Conservation (phyloP, 2,888 invertebrate species). For the Branchellion lobata region DNA sequence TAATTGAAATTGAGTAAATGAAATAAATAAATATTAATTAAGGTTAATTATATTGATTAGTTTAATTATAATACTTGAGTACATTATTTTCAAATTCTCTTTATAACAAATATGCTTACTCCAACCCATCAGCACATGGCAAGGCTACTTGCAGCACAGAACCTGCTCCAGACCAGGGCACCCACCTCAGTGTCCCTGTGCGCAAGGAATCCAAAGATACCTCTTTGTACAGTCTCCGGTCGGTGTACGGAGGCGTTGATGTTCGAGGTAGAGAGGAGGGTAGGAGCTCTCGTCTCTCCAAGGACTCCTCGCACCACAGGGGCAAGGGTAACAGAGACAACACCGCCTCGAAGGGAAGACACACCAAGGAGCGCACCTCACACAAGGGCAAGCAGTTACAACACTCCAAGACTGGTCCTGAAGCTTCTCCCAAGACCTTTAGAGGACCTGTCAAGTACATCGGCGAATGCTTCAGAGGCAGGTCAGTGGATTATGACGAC, state of each 20-base stretch:
- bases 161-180: too few species aligned
- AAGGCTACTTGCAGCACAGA: too few species aligned
- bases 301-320: neutral
- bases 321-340: neutral
- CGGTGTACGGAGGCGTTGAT: neutral
- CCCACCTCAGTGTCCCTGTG: neutral
- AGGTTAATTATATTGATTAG: too few species aligned
- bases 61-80: too few species aligned
- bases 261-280: neutral
- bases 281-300: neutral
- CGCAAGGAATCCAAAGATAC: neutral
- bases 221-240: neutral
- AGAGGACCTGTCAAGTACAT: neutral
- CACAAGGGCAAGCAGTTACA: neutral
- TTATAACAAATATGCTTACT: too few species aligned
- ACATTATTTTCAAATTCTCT: too few species aligned
- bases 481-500: neutral
- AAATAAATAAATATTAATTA: too few species aligned
- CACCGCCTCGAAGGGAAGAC: neutral
- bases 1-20: too few species aligned
- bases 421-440: neutral
- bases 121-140: too few species aligned
- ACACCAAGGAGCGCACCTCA: neutral
- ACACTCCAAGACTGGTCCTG: neutral
- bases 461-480: constrained; percentile 4